Conservation (phyloP, 2,888 invertebrate species). For the Leptopilina myrica region DNA sequence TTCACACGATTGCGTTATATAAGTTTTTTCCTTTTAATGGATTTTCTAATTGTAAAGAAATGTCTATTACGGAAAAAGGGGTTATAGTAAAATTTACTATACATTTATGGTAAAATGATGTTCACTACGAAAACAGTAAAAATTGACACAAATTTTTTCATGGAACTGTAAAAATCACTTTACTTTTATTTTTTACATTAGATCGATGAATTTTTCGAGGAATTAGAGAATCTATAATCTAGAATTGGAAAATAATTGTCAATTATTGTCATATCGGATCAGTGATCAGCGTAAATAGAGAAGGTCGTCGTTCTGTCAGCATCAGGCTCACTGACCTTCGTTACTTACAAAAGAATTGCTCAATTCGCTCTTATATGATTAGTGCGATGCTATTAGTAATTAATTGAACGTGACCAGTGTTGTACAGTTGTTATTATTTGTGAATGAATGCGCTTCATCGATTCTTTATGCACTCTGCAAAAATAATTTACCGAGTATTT, state of each 20-base stretch:
- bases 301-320: constrained; percentile 11
- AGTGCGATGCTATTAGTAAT: constrained; percentile 24
- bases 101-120: no score
- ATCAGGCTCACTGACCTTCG: constrained; percentile 19
- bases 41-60: no score
- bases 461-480: constrained; percentile 10
- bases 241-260: no score
- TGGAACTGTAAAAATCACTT: no score
- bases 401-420: constrained; percentile 28
- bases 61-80: no score
- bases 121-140: no score
- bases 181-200: no score
- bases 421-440: constrained; percentile 16
- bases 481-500: not conserved
- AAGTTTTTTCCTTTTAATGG: no score
- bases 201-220: no score
- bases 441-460: constrained; percentile 28
- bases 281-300: constrained; percentile 19
- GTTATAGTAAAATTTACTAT: no score
- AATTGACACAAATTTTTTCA: no score
- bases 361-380: not conserved
- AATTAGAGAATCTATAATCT: not conserved
- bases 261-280: constrained; percentile 14
- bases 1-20: no score
- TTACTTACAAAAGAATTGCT: constrained; percentile 14